Base-by-base conservation (phyloP, 2,113 vertebrate genomes). In the Perca flavescens region DNA sequence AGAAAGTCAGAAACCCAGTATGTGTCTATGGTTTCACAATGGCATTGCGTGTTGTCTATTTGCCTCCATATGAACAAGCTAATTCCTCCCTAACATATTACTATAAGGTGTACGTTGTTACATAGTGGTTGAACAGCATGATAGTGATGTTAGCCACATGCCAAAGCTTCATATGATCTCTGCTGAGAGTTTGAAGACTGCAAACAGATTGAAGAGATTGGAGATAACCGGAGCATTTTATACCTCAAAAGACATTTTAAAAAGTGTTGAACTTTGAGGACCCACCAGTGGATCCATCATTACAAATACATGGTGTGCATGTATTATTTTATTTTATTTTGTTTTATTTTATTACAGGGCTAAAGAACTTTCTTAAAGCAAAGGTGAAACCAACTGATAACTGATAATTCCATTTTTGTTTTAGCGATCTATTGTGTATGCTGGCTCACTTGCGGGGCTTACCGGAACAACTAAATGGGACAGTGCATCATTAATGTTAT, bases 401-500 rank as follows among this genome's bases (percentile, higher is more conserved):
- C 15, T n/a, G n/a, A n/a, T n/a, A n/a, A n/a, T 64, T 52, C 43
- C 36, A 77, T 62, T 53, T 72, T 72, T 3, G 58, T 31, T 31
- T 19, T 25, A 25, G 47, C 4, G 3, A 60, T 72, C 1, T 43
- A 4, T n/a, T 28, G 31, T 60, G 54, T 11, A 1, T 56, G 50
- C 54, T 46, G 40, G 15, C 56, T 62, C 21, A 34, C 4, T 22
- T 36, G 17, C 28, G 34, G 21, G 46, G 3, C n/a, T 70, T 6
- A 17, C n/a, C 3, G 0, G 36, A 19, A 34, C 21, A 71, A 28
- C 15, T 34, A 25, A 10, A 74, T 10, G 50, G 21, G 47, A 52
- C 17, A 22, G 64, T 2, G 13, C 12, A 66, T 77, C 15, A 34
- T 74, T 36, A 34, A 47, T 36, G 28, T 78, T 17, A 74, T 64